Evolutionary conservation across 2,797 vertebrate genomes (phyloP), one percentile per base, ranked within the genome.

Genomic region (Brachyrhaphis roseni): DNA sequence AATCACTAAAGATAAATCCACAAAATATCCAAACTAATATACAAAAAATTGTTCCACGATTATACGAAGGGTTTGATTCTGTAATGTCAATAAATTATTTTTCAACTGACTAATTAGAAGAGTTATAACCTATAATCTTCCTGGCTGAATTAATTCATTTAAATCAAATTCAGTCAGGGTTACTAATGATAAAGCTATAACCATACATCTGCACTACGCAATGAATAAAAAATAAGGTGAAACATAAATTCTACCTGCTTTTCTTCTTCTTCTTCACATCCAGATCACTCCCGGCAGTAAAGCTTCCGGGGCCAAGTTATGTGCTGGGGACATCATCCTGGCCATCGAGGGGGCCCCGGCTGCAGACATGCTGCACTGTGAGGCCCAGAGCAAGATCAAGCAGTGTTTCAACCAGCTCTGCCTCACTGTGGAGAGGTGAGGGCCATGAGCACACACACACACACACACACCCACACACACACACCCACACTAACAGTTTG

Each of bases 231-330:
- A 39, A 23, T 5, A 68, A 68, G 8, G 39, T 59, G 55, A 59
- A 15, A 59, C 13, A 55, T 26, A 59, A 59, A 59, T 59, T n/a
- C n/a, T 59, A 12, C 12, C 55, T 59, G 5, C 5, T 11, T n/a
- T 28, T 87, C n/a, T 28, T 12, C 55, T 31, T 88, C 20, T 13
- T 28, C 4, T 28, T 53, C 49, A 51, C 66, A 4, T 77, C 23
- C 93, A 99, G 98, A 96, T 99, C 88, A 98, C 97, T 36, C 97
- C 98, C 6, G 98, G 98, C 93, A 97, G 98, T 89, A 99, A 98
- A 90, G 98, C 98, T 3, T 96, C 97, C 5, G 75, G 93, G 1
- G 97, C 96, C 73, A 97, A 98, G 92, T 90, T 99, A 83, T 97
- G 95, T 74, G 94, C 98, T 1, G 98, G 98, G 28, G 98, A 99